phyloP scores from a whole-genome alignment of 37 sponge, comb jelly and placozoan species.

The Chondrilla cf. caribensis region DNA sequence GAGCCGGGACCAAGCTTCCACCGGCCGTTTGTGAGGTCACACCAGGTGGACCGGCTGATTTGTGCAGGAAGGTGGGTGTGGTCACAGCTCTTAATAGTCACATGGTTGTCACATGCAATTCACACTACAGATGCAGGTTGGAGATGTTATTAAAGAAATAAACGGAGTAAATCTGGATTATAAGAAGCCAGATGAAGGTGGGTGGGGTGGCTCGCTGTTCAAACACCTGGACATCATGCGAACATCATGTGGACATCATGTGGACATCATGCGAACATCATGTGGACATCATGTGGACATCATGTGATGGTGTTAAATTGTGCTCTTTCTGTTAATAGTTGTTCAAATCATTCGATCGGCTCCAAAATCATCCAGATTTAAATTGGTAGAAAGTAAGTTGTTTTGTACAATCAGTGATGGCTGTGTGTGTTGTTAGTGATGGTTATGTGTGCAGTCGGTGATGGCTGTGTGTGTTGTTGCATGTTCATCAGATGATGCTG shows the following conservation, averaged over 20 bases:
- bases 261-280: too few species aligned
- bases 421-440: too few species aligned
- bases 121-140: not conserved
- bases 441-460: too few species aligned
- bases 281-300: too few species aligned
- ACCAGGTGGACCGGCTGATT: constrained; percentile 70
- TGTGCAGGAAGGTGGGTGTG: constrained; percentile 26
- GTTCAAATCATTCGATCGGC: constrained; percentile 42
- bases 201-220: too few species aligned
- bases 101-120: not conserved
- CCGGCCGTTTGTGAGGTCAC: constrained; percentile 82
- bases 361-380: constrained; percentile 43
- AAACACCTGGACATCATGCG: too few species aligned
- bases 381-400: constrained; percentile 35
- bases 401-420: not conserved
- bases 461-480: too few species aligned
- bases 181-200: constrained; percentile 28
- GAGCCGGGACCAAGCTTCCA: constrained; percentile 72
- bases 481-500: not conserved
- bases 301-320: too few species aligned
- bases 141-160: constrained; percentile 1
- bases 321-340: constrained; percentile 26
- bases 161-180: constrained; percentile 4
- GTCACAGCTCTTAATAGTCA: not conserved
- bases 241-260: too few species aligned